Evolutionary conservation across 2,797 vertebrate species (phyloP), one percentile per base, ranked within the genome.

Genomic region (Enteromius afrohamiltoni): DNA sequence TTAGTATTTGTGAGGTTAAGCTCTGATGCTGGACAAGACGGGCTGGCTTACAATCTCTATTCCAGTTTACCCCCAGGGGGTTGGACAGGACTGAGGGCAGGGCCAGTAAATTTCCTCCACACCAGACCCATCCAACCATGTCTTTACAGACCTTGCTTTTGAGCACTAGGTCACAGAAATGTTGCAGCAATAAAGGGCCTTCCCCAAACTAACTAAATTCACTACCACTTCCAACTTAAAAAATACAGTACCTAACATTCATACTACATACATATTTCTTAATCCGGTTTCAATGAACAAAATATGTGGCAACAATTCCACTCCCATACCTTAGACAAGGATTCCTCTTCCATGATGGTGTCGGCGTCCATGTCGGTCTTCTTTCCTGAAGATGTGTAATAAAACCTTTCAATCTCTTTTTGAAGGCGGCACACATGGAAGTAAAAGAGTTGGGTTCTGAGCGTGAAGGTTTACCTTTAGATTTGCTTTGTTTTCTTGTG

Each of bases 311-410:
- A 37, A 69, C 4, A 74, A 6, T 45, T 58, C 13, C 11, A 8
- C 64, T 79, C 88, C 55, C 40, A 92, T 93, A 97, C 98, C 96
- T 98, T 99, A 86, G 94, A 94, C 90, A 94, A 93, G 45, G 90
- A 87, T 86, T 98, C 97, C 51, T 99, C 98, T 91, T 99, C 97
- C 78, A 94, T 90, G 9, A 94, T 93, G 80, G 91, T 92, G 90
- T 99, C 97, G 49, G 94, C 90, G 84, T 97, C 97, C n/a, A 95
- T 93, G 91, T 99, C 97, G 31, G 93, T 91, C 86, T 95, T 98
- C 92, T 94, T 99, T 90, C 96, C 98, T 99, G 87, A 23, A 0
- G 29, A 78, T 19, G 67, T 31, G 14, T 9, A 78, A 71, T 6
- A 62, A 64, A n/a, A 2, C 0, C 8, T 49, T 45, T 11, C 19